phyloP scores from a whole-genome alignment of 1,140 invertebrate genomes.

The Aphaenogaster floridana region DNA sequence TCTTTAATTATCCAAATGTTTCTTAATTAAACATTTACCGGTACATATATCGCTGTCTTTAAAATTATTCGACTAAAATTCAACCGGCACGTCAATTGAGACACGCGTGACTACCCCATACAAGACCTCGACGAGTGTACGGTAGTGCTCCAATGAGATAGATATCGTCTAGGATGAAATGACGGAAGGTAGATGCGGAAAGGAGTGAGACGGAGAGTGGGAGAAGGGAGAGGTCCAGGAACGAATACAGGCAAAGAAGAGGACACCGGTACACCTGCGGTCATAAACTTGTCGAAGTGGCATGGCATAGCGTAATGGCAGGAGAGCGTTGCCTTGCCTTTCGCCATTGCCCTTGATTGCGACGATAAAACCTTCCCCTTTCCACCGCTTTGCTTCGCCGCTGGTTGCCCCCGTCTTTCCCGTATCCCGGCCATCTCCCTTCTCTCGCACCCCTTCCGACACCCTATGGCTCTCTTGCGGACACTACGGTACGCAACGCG shows the following conservation, averaged over 20 bases:
- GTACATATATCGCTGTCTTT: neutral
- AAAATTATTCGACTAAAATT: neutral
- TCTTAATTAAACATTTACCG: neutral
- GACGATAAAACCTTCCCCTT: conserved; percentile 36
- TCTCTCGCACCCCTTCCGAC: conserved; percentile 7
- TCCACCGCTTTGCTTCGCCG: conserved; percentile 12
- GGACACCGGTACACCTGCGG: conserved; percentile 69
- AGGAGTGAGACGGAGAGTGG: no score
- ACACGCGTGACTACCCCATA: neutral
- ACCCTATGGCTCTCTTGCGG: conserved; percentile 2
- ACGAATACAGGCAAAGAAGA: conserved; percentile 5
- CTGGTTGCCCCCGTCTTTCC: neutral
- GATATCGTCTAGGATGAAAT: conserved; percentile 27
- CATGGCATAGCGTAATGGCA: conserved; percentile 67
- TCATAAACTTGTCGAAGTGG: conserved; percentile 75
- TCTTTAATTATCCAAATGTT: neutral
- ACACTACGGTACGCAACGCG: neutral
- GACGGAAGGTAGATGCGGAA: neutral
- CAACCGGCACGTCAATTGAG: neutral
- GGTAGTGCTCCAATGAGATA: conserved; percentile 9
- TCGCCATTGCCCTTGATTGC: conserved; percentile 75
- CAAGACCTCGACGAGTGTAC: neutral
- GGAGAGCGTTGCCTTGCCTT: conserved; percentile 63
- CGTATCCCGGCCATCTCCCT: neutral
- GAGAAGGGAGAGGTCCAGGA: neutral